Evolutionary conservation across 2,797 vertebrate species (phyloP), one percentile per base, ranked within the genome.

Genomic region (Scomberomorus guttatus): DNA sequence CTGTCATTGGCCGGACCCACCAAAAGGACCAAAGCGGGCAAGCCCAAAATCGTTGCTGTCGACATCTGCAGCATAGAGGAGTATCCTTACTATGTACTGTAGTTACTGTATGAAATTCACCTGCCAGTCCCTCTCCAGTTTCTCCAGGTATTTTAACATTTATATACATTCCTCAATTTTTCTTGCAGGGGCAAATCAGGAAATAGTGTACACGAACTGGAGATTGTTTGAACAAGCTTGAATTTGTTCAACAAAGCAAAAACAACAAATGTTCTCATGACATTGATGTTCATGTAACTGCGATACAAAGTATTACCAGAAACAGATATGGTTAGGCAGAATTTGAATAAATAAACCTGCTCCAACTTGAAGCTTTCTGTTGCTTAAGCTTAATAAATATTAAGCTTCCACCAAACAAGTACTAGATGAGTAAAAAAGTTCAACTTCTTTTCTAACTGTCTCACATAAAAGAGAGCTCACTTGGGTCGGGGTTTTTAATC

Each of bases 1-100:
- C 91, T 99, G 78, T 93, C 93, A 3, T 12, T 84, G 56, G 32
- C 74, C 0, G 90, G 96, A 17, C 94, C 95, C 18, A 68, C 93
- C 67, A 99, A 98, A 92, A 97, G 96, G 90, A 95, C 94, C 32
- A 98, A 96, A 89, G 89, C 95, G 14, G 95, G 96, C 87, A 98
- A 97, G 83, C 97, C 97, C n/a, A 99, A 98, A 90, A 96, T 99
- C 46, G 91, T 99, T 66, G 97, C 97, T 46, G 97, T 98, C 4
- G 98, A 99, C 92, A 98, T 99, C 76, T 96, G 98, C 48, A 97
- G 92, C 73, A 87, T 88, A 0, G 98, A 99, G 59, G 98, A 99
- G 98, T 99, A 99, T 99, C 98, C 97, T 99, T 97, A 29, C 5
- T 1, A 46, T 63, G 60, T n/a, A n/a, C n/a, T n/a, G n/a, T 71